Evolutionary conservation across 1,140 invertebrate species (phyloP).

Genomic region (Atta colombica): DNA sequence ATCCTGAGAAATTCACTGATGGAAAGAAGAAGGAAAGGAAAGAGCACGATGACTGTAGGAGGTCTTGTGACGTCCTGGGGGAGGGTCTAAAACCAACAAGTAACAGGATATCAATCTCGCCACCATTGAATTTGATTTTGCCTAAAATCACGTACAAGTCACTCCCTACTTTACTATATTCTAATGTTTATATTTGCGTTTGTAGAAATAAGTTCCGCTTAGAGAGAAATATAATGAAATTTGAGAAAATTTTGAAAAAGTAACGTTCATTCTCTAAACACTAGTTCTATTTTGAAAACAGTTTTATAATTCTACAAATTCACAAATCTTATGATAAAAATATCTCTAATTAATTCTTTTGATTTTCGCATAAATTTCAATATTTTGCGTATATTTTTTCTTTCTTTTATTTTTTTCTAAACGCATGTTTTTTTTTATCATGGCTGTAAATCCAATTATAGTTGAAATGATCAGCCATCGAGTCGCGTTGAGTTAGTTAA

Average conservation of each 20-base stretch:
- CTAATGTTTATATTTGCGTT: neutral
- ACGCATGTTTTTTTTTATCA: neutral
- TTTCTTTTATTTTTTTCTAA: neutral
- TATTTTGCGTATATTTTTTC: too few species aligned
- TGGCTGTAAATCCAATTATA: constrained; percentile 26
- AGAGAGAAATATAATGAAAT: neutral
- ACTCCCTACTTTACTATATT: constrained; percentile 33
- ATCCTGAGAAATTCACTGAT: constrained; percentile 53
- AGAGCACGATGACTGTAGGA: constrained; percentile 73
- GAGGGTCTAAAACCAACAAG: constrained; percentile 27
- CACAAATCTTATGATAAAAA: neutral
- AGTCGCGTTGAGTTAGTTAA: constrained; percentile 78
- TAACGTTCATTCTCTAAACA: neutral
- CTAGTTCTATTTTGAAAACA: neutral
- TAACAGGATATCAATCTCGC: constrained; percentile 76
- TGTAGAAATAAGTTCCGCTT: neutral
- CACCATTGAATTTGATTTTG: constrained; percentile 67
- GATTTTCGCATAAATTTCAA: neutral
- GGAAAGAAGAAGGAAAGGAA: neutral
- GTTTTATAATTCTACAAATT: neutral
- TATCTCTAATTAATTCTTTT: neutral
- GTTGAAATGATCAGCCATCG: constrained; percentile 34
- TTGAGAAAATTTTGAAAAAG: neutral
- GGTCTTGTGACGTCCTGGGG: constrained; percentile 73
- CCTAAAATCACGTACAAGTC: constrained; percentile 41